Conservation (phyloP, 2,113 vertebrate genomes). For the Rattus rattus region DNA sequence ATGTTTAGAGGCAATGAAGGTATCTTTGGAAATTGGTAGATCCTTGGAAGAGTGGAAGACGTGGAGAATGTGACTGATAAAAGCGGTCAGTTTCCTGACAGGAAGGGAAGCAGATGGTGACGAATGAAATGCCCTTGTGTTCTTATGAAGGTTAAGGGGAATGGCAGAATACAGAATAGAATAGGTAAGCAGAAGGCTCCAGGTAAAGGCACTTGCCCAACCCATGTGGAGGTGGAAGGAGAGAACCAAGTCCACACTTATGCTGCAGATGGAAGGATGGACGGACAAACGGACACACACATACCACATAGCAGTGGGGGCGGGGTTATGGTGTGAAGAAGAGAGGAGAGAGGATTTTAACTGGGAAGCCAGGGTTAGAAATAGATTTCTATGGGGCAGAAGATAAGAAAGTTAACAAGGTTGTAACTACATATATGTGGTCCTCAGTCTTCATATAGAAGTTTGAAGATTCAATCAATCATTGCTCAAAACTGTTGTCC, state of each 20-base stretch:
- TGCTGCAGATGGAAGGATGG: background rate
- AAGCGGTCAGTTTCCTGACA: conserved; percentile 21
- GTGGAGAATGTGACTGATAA: background rate
- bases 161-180: conserved; percentile 14
- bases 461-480: background rate
- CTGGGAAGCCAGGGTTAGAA: background rate
- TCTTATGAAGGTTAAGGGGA: conserved; percentile 10
- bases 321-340: background rate
- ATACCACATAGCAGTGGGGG: background rate
- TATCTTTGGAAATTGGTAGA: background rate
- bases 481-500: background rate
- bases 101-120: conserved; percentile 11
- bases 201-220: background rate
- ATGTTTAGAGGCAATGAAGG: background rate
- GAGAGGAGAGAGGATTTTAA: background rate
- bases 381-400: background rate
- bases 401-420: background rate
- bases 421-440: background rate
- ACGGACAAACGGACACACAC: background rate
- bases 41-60: background rate
- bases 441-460: background rate
- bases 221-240: background rate
- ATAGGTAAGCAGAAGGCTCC: background rate
- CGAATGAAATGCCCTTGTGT: conserved; percentile 1
- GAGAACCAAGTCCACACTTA: background rate